A percentile compares a stretch with the other conserved stretches of the same genome.
phyloP scores from a whole-genome alignment of 1,140 invertebrate genomes.

The Hyles vespertilio region DNA sequence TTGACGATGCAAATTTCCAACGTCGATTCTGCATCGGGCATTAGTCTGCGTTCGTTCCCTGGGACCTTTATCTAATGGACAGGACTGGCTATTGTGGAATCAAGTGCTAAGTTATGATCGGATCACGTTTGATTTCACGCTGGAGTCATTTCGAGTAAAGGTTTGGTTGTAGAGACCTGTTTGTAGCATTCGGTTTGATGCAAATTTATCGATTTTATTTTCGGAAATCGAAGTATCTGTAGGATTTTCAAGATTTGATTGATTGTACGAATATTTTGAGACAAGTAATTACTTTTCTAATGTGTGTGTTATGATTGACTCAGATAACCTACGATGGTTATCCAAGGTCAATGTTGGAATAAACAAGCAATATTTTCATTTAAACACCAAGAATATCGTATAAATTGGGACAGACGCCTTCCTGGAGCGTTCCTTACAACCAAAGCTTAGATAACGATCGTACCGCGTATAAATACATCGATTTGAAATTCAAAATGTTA shows the following conservation, averaged over 20 bases:
- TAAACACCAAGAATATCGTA: no score
- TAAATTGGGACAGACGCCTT: slow-evolving; percentile 9
- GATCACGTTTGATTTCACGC: slow-evolving; percentile 47
- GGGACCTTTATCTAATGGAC: slow-evolving; percentile 47
- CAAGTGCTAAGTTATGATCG: slow-evolving; percentile 58
- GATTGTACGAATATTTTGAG: no score
- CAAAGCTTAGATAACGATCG: slow-evolving; percentile 39
- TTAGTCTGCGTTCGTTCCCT: slow-evolving; percentile 25
- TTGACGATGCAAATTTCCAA: slow-evolving; percentile 31
- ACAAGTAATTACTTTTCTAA: no score
- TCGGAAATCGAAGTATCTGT: no score
- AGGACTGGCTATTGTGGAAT: slow-evolving; percentile 48
- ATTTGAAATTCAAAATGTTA: slow-evolving; percentile 52
- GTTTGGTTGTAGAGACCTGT: no score
- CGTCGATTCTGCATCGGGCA: slow-evolving; percentile 21
- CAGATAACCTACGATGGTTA: no score
- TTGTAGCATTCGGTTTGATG: no score
- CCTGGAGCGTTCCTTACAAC: slow-evolving; percentile 32
- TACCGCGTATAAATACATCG: slow-evolving; percentile 38
- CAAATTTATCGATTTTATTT: no score
- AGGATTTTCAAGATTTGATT: no score
- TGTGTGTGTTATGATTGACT: no score
- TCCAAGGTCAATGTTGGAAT: no score
- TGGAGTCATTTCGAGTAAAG: slow-evolving; percentile 9
- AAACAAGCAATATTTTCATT: no score